phyloP scores from a whole-genome alignment of 2,888 invertebrate species.

The Willowsia nigromaculata region DNA sequence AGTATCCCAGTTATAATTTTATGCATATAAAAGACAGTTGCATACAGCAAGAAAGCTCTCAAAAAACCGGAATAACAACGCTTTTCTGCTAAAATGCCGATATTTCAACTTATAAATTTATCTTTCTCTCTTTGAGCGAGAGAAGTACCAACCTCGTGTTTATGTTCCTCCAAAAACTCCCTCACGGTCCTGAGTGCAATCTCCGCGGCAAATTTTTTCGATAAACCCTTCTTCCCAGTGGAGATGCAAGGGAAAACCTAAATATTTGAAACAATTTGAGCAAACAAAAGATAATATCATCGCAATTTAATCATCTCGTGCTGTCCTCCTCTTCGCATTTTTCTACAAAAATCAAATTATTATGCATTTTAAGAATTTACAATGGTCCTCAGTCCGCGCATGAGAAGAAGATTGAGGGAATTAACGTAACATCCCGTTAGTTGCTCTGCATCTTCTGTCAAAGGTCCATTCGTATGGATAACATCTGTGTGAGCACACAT shows the following conservation, averaged over 20 bases:
- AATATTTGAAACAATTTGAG: slow-evolving; percentile 48
- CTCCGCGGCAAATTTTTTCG: slow-evolving; percentile 63
- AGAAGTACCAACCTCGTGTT: slow-evolving; percentile 50
- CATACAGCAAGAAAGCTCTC: not conserved
- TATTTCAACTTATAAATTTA: not conserved
- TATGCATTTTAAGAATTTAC: slow-evolving; percentile 57
- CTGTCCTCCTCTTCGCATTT: not conserved
- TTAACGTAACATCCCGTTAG: slow-evolving; percentile 73
- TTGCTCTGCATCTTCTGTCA: slow-evolving; percentile 63
- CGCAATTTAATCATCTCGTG: slow-evolving; percentile 41
- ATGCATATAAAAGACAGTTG: not conserved
- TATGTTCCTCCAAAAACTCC: slow-evolving; percentile 65
- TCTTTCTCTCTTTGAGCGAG: not conserved
- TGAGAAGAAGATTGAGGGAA: slow-evolving; percentile 68
- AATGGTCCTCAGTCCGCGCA: slow-evolving; percentile 72
- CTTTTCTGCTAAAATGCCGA: not conserved
- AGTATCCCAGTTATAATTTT: slow-evolving; percentile 66
- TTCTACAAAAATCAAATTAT: not conserved
- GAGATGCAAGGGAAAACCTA: slow-evolving; percentile 73
- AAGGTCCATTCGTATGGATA: slow-evolving; percentile 75
- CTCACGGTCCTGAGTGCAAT: slow-evolving; percentile 67
- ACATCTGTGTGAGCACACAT: slow-evolving; percentile 63
- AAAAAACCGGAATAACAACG: slow-evolving; percentile 17
- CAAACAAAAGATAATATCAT: slow-evolving; percentile 40
- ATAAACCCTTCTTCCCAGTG: slow-evolving; percentile 69